Conservation (phyloP, 2,797 vertebrate species). For the Molossus molossus region DNA sequence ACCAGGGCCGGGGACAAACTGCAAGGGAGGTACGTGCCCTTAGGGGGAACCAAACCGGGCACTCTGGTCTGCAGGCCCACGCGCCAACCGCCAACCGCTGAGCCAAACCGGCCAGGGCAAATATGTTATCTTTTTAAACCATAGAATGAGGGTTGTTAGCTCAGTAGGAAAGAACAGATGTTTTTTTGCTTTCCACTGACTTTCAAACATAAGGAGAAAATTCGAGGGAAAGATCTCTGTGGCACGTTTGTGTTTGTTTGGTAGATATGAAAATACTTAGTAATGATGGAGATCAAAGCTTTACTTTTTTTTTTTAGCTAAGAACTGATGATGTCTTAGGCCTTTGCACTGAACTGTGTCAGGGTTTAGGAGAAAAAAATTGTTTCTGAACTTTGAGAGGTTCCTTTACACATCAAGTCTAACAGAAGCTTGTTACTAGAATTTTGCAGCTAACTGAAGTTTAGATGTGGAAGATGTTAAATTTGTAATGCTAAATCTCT, state of each 20-base stretch:
- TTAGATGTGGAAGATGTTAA: constrained; percentile 3
- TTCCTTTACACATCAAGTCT: background rate
- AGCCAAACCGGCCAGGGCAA: too few relatives aligned
- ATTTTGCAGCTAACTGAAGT: background rate
- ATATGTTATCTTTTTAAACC: constrained; percentile 74
- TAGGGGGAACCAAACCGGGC: too few relatives aligned
- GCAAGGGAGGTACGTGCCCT: too few relatives aligned
- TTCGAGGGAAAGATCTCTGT: background rate
- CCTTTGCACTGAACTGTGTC: background rate
- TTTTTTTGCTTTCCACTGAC: constrained; percentile 52
- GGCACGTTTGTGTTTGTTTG: constrained; percentile 11
- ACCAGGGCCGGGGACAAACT: too few relatives aligned
- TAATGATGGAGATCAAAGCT: background rate
- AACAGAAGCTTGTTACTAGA: background rate
- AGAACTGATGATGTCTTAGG: background rate
- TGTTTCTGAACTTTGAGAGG: constrained; percentile 19
- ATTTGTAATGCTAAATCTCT: constrained; percentile 53
- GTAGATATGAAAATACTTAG: background rate
- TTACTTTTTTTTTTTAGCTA: background rate
- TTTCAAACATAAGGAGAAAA: constrained; percentile 59
- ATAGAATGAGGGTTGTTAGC: constrained; percentile 59
- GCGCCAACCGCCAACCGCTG: too few relatives aligned
- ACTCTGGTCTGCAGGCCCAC: too few relatives aligned
- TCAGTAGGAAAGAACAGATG: constrained; percentile 45
- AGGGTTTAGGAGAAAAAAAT: background rate